Evolutionary conservation across 2,797 vertebrate species (phyloP).

Genomic region (Argyrosomus regius): DNA sequence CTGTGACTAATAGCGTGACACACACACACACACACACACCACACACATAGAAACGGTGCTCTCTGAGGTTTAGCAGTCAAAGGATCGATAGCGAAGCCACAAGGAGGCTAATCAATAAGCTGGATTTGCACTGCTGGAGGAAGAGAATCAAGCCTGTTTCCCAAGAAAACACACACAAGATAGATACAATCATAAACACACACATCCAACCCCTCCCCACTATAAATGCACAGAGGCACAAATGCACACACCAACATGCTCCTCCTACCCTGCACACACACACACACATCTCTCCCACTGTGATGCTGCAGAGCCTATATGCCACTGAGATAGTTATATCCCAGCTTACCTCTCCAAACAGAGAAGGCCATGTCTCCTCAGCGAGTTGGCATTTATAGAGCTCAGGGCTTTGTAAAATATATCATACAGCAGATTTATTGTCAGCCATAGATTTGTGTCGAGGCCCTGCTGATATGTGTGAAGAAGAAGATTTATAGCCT

Average conservation of each 20-base stretch:
- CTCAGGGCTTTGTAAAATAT: slow-evolving; percentile 30
- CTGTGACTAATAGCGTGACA: slow-evolving; percentile 64
- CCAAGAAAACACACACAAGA: slow-evolving; percentile 44
- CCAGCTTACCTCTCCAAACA: slow-evolving; percentile 27
- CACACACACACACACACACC: slow-evolving; percentile 23
- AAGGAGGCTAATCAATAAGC: slow-evolving; percentile 78
- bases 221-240: slow-evolving; percentile 27
- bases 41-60: slow-evolving; percentile 36
- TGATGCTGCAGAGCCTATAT: slow-evolving; percentile 37
- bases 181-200: background rate
- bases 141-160: slow-evolving; percentile 66
- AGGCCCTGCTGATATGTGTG: background rate
- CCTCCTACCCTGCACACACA: slow-evolving; percentile 4
- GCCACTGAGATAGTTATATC: slow-evolving; percentile 15
- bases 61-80: slow-evolving; percentile 61
- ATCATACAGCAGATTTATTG: slow-evolving; percentile 37
- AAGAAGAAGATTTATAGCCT: slow-evolving; percentile 5
- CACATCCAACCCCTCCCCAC: slow-evolving; percentile 9
- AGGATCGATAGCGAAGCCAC: slow-evolving; percentile 77
- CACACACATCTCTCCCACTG: slow-evolving; percentile 1
- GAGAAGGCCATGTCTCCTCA: background rate
- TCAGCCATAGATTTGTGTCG: slow-evolving; percentile 21
- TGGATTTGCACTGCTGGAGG: slow-evolving; percentile 75
- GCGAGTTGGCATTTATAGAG: slow-evolving; percentile 35
- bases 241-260: slow-evolving; percentile 15